These are phyloP conservation scores for Leucosticte australis DNA, from an alignment of 2,113 vertebrate species.

Conservation along the genomic window DNA sequence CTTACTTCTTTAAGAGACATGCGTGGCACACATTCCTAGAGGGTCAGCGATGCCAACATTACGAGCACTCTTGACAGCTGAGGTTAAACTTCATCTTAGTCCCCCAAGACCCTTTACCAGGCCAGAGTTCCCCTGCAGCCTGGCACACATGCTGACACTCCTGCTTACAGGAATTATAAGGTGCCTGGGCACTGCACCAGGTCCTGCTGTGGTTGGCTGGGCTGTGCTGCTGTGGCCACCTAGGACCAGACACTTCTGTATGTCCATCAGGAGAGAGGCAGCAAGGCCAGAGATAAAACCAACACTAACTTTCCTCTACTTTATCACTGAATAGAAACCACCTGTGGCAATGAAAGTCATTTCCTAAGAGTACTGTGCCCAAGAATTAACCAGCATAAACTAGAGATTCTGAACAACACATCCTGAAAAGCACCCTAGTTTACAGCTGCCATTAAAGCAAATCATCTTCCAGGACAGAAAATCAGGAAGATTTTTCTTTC, in stretches of 20 bases:
- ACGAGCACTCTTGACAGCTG: neutral
- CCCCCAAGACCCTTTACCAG: slow-evolving; percentile 4
- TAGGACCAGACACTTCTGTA: slow-evolving; percentile 77
- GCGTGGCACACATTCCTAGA: neutral
- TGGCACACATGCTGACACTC: neutral
- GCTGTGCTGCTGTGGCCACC: slow-evolving; percentile 78
- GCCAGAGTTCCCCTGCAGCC: slow-evolving; percentile 7
- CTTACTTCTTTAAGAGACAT: neutral
- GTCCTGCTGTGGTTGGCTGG: slow-evolving; percentile 62
- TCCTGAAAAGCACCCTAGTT: neutral
- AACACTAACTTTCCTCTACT: slow-evolving; percentile 44
- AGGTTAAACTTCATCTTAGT: neutral
- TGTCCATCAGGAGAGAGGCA: slow-evolving; percentile 69
- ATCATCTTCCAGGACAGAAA: neutral
- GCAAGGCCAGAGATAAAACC: slow-evolving; percentile 52
- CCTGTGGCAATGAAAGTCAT: neutral
- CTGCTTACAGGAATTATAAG: neutral
- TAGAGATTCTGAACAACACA: neutral
- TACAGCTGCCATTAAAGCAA: neutral
- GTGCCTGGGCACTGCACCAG: neutral
- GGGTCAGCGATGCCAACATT: rapidly evolving
- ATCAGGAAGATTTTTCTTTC: neutral
- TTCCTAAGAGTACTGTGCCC: neutral
- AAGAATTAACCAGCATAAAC: neutral
- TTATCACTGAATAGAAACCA: neutral